These are phyloP conservation scores for Pleuronectes platessa DNA, from an alignment of 2,113 vertebrate species.

Conservation along the genomic window DNA sequence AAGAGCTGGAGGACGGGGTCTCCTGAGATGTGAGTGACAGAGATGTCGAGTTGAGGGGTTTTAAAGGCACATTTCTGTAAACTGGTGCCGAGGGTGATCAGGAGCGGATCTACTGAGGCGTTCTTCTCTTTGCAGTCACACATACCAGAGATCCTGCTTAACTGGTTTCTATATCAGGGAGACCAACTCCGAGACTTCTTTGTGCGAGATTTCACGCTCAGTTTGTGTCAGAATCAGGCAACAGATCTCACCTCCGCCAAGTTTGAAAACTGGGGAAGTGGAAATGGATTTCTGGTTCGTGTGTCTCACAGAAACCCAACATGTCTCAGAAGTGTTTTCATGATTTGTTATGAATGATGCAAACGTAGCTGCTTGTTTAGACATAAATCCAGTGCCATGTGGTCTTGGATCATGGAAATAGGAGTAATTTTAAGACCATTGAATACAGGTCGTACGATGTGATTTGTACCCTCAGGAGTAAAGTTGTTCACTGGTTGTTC, in stretches of 20 bases:
- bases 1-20: slow-evolving; percentile 93
- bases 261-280: slow-evolving; percentile 1
- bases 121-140: slow-evolving; percentile 15
- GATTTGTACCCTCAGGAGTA: too few relatives aligned
- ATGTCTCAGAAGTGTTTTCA: not conserved
- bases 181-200: slow-evolving; percentile 18
- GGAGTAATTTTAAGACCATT: too few relatives aligned
- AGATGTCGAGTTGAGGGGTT: not conserved
- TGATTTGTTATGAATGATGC: not conserved
- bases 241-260: slow-evolving; percentile 2
- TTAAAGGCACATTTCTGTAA: not conserved
- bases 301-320: not conserved
- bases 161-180: slow-evolving; percentile 15
- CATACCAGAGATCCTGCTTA: not conserved
- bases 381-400: not conserved
- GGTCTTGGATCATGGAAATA: not conserved
- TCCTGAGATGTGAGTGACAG: slow-evolving; percentile 89
- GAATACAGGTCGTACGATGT: too few relatives aligned
- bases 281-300: not conserved
- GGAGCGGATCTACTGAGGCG: not conserved
- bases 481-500: not conserved
- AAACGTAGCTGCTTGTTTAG: too few relatives aligned
- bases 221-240: not conserved
- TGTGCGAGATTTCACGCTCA: not conserved
- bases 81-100: not conserved